Percentiles rank a stretch among this genome's conserved stretches.
Evolutionary conservation across 53 echinoderm and acorn worm genomes (phyloP).

Genomic region (Astropecten irregularis): DNA sequence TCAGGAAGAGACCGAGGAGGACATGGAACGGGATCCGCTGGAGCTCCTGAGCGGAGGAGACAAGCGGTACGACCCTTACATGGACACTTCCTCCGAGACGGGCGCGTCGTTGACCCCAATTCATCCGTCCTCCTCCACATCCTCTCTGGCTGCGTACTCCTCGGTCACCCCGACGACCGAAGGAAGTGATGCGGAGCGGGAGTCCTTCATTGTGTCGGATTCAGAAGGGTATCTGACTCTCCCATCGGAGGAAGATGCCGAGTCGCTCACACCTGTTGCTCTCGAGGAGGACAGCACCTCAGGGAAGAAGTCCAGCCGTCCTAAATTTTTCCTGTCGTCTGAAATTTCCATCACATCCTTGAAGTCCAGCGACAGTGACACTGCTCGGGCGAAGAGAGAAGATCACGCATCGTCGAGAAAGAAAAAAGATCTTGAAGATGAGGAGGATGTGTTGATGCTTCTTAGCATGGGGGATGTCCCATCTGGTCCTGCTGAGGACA

Average conservation of each 20-base stretch:
- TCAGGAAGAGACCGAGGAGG: slow-evolving; percentile 17
- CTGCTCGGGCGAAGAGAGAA: not conserved
- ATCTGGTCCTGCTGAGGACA: not conserved
- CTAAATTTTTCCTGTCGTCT: slow-evolving; percentile 33
- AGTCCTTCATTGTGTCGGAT: slow-evolving; percentile 34
- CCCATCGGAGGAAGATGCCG: slow-evolving; percentile 55
- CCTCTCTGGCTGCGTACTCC: slow-evolving; percentile 40
- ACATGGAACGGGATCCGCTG: slow-evolving; percentile 13
- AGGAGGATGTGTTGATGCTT: slow-evolving; percentile 56
- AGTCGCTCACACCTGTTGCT: slow-evolving; percentile 18
- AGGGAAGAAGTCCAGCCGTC: not conserved
- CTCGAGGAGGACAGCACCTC: not conserved
- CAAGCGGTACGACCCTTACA: slow-evolving; percentile 31
- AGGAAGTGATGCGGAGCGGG: slow-evolving; percentile 29
- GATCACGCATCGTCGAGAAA: not conserved
- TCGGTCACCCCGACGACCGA: slow-evolving; percentile 41
- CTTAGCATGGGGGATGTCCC: slow-evolving; percentile 47
- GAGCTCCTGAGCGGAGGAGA: slow-evolving; percentile 34
- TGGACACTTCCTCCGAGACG: slow-evolving; percentile 39
- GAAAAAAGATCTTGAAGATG: slow-evolving; percentile 15
- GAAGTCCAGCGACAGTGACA: slow-evolving; percentile 30
- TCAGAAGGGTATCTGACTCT: slow-evolving; percentile 63
- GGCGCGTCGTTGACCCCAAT: slow-evolving; percentile 37
- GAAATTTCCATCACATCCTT: slow-evolving; percentile 24
- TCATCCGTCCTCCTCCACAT: slow-evolving; percentile 46